Percentiles rank a stretch among this genome's conserved stretches.
Evolutionary conservation across 2,888 invertebrate genomes (phyloP).

Genomic region (Dryomyza anilis): DNA sequence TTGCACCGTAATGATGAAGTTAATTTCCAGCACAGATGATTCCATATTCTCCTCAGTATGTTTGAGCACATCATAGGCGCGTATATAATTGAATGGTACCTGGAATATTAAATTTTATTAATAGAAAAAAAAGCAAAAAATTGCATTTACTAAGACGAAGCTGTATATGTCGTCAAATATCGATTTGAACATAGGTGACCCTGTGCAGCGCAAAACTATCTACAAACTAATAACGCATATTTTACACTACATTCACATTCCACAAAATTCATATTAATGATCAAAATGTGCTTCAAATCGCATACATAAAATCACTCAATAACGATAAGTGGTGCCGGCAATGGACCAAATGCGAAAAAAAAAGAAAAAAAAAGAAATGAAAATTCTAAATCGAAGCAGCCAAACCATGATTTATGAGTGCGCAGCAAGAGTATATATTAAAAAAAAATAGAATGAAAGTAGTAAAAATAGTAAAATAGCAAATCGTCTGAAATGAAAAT

Average conservation of each 20-base stretch:
- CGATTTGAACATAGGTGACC: background rate
- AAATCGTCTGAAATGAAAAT: conserved; percentile 6
- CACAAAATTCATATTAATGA: conserved; percentile 10
- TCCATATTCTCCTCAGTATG: conserved; percentile 56
- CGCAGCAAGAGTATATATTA: background rate
- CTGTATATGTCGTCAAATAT: background rate
- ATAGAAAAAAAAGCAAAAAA: no score
- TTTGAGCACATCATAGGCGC: conserved; percentile 53
- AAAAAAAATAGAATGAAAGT: background rate
- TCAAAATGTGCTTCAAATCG: conserved; percentile 14
- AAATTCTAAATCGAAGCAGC: background rate
- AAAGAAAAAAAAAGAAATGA: background rate
- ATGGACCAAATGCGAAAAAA: background rate
- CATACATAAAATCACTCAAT: conserved; percentile 18
- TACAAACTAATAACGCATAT: conserved; percentile 4
- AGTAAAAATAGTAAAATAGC: background rate
- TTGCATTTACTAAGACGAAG: no score
- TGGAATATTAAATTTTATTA: conserved; percentile 33
- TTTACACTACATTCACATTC: background rate
- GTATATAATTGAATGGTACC: conserved; percentile 54
- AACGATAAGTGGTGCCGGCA: background rate
- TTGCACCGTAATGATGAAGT: conserved; percentile 55
- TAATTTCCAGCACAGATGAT: conserved; percentile 55
- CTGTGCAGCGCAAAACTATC: background rate
- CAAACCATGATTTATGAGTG: conserved; percentile 8